These are phyloP conservation scores for Pristionchus maxplancki DNA, from an alignment of 2,888 invertebrate species.

Conservation along the genomic window DNA sequence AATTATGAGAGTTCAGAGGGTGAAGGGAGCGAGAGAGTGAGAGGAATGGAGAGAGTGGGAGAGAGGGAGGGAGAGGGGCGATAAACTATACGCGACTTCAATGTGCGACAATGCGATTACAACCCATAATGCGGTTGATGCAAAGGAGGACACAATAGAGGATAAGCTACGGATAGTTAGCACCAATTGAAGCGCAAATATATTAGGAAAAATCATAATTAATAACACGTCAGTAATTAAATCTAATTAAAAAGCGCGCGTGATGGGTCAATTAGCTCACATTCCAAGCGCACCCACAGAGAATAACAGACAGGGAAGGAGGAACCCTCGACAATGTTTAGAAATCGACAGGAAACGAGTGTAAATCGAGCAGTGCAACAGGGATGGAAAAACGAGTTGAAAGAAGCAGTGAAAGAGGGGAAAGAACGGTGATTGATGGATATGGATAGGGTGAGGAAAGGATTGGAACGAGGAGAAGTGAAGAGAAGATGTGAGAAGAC, in stretches of 20 bases:
- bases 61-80: constrained; percentile 31
- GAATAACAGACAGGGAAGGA: not conserved
- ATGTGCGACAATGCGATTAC: constrained; percentile 30
- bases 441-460: not conserved
- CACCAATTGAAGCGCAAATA: no score
- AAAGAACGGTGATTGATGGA: constrained; percentile 11
- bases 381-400: not conserved
- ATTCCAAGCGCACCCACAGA: not conserved
- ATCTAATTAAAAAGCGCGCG: not conserved
- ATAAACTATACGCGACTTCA: constrained; percentile 31
- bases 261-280: not conserved
- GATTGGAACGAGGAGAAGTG: not conserved
- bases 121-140: not conserved
- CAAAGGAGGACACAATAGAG: not conserved
- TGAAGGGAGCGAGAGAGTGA: not conserved
- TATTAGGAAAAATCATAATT: no score
- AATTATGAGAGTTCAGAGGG: constrained; percentile 20
- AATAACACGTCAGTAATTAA: not conserved
- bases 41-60: constrained; percentile 18
- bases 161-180: no score
- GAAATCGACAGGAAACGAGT: not conserved
- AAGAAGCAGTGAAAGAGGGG: not conserved
- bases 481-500: not conserved
- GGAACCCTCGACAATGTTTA: no score
- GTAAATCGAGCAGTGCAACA: not conserved